Conservation (phyloP, 2,888 invertebrate genomes). For the Yponomeuta plumbellus region DNA sequence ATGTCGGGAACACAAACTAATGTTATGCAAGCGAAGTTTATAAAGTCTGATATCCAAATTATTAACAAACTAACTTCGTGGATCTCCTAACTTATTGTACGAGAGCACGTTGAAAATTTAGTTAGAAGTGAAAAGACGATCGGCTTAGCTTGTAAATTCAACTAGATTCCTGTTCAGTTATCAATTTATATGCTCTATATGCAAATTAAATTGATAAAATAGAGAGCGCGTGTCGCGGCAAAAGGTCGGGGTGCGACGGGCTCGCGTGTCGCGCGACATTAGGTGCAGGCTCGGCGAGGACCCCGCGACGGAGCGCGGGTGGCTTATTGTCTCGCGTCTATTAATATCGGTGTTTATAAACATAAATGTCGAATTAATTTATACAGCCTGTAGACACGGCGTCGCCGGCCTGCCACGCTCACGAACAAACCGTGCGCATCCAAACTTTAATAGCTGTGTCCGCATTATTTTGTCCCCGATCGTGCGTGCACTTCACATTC, state of each 20-base stretch:
- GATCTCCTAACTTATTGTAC: too few species aligned
- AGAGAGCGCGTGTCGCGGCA: constrained; percentile 11
- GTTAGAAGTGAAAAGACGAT: too few species aligned
- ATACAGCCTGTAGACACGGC: constrained; percentile 30
- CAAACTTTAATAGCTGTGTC: constrained; percentile 4
- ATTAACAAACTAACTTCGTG: too few species aligned
- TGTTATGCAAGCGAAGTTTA: too few species aligned
- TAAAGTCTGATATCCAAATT: too few species aligned
- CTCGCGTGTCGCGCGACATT: constrained; percentile 66
- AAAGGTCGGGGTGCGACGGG: constrained; percentile 45
- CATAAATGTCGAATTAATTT: constrained; percentile 65
- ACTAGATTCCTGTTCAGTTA: background rate
- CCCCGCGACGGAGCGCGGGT: constrained; percentile 43
- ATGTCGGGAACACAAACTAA: background rate
- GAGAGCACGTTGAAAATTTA: too few species aligned
- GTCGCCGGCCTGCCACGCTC: background rate
- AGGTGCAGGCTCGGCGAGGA: constrained; percentile 46
- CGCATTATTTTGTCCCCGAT: background rate
- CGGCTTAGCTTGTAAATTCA: too few species aligned
- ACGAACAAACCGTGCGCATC: constrained; percentile 4
- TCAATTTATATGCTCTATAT: constrained; percentile 13
- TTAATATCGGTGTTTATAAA: constrained; percentile 65
- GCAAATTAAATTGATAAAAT: constrained; percentile 16
- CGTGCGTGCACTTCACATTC: constrained; percentile 8
- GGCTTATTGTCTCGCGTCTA: constrained; percentile 71